phyloP scores from a whole-genome alignment of 2,113 vertebrate genomes.

The Phainopepla nitens region DNA sequence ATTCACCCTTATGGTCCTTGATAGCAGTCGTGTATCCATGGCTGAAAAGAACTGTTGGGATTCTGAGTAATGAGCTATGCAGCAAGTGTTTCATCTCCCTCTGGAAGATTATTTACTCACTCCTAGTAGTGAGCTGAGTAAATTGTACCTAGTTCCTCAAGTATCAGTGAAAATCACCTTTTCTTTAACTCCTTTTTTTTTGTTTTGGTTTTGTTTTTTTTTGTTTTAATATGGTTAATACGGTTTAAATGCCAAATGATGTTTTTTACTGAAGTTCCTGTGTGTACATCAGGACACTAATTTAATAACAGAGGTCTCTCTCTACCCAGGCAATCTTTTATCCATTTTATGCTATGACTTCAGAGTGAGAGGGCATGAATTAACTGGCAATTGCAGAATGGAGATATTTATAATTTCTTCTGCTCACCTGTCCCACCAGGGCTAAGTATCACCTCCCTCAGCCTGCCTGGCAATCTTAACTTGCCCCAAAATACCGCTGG shows the following conservation, averaged over 20 bases:
- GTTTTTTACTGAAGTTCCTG: neutral
- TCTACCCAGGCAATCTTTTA: neutral
- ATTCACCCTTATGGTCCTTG: neutral
- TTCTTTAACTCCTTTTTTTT: neutral
- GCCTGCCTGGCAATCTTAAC: neutral
- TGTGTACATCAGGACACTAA: neutral
- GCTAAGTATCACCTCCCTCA: neutral
- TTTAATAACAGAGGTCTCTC: neutral
- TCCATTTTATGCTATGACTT: neutral
- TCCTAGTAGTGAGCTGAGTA: neutral
- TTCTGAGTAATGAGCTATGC: neutral
- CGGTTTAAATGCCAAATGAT: accelerated
- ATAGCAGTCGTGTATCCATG: neutral
- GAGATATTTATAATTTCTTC: neutral
- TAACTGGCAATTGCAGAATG: neutral
- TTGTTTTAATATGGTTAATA: neutral
- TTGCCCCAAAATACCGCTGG: neutral
- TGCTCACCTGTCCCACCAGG: neutral
- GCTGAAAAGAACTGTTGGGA: neutral
- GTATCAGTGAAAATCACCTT: neutral
- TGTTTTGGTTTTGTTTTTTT: neutral
- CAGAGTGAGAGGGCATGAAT: neutral
- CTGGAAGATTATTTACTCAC: neutral
- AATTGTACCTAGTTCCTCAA: neutral
- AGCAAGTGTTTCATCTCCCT: neutral